Conservation (phyloP, 2,888 invertebrate species). For the Limnephilus auricula region DNA sequence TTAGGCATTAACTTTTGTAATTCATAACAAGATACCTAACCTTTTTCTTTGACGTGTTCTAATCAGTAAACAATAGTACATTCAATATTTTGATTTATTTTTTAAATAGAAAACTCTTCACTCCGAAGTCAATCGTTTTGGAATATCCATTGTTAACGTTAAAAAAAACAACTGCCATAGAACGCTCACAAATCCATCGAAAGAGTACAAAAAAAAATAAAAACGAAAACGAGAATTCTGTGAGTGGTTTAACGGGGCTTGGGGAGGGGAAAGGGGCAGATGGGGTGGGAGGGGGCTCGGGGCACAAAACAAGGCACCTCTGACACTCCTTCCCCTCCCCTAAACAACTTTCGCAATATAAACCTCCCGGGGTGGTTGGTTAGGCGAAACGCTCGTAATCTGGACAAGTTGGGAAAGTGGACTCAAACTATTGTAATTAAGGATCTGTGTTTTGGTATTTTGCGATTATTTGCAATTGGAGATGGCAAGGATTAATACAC, state of each 20-base stretch:
- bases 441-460: background rate
- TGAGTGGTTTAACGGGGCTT: conserved; percentile 19
- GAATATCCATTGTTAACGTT: background rate
- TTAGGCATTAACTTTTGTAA: too few relatives aligned
- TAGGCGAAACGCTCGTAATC: conserved; percentile 18
- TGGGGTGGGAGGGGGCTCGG: background rate
- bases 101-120: background rate
- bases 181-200: conserved; percentile 9
- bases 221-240: conserved; percentile 1
- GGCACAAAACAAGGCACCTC: conserved; percentile 22
- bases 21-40: too few relatives aligned
- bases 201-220: background rate
- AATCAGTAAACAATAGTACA: background rate
- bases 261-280: background rate
- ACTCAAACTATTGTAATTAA: conserved; percentile 2
- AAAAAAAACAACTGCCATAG: background rate
- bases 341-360: background rate
- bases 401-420: conserved; percentile 5
- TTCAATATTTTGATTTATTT: background rate
- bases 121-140: background rate
- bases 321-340: background rate
- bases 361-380: background rate
- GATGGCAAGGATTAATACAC: background rate
- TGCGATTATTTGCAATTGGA: background rate
- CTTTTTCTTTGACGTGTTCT: too few relatives aligned